Evolutionary conservation across 2,797 vertebrate genomes (phyloP).

Genomic region (Ispidina lecontei): DNA sequence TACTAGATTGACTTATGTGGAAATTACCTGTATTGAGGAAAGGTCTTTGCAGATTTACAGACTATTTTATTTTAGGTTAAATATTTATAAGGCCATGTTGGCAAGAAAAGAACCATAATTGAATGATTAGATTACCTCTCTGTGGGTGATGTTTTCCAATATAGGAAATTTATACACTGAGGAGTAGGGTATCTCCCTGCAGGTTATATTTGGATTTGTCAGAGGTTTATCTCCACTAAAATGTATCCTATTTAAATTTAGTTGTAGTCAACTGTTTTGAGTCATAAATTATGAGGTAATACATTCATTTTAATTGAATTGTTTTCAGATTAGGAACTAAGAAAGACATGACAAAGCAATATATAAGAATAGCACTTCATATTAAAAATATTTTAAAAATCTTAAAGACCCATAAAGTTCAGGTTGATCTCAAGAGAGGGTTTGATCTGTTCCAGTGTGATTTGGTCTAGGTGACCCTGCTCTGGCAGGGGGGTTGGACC

Average conservation of each 20-base stretch:
- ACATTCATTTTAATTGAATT: neutral
- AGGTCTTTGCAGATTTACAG: neutral
- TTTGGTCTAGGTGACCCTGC: too few species aligned
- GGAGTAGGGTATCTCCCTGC: rapidly evolving
- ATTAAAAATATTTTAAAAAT: neutral
- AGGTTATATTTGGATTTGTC: neutral
- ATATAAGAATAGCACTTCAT: neutral
- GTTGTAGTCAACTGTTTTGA: neutral
- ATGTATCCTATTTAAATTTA: neutral
- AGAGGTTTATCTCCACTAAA: neutral
- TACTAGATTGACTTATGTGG: neutral
- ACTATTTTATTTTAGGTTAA: neutral
- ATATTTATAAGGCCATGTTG: neutral
- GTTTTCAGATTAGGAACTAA: neutral
- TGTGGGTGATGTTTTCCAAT: neutral
- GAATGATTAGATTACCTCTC: neutral
- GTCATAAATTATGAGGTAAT: neutral
- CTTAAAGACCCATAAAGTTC: neutral
- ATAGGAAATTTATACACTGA: neutral
- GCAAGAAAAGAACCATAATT: neutral
- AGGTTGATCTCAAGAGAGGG: neutral
- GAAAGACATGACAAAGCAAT: neutral
- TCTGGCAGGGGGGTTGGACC: too few species aligned
- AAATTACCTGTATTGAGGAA: neutral
- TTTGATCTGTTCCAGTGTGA: neutral